These are phyloP conservation scores for Macaca mulatta DNA, from an alignment of 2,113 vertebrate species.

Conservation along the genomic window DNA sequence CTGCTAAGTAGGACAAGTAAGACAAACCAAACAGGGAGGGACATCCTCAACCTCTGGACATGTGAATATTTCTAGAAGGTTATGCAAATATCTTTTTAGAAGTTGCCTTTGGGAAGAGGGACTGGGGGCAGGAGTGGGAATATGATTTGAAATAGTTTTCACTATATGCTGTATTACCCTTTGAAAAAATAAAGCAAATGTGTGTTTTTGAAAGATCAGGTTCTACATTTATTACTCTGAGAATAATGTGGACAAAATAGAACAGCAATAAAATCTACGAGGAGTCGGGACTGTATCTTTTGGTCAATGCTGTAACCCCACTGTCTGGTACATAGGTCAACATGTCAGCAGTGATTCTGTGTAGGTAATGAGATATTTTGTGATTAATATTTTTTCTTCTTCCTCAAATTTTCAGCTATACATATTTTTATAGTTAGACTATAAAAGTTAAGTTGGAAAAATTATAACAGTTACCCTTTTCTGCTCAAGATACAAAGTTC, in stretches of 20 bases:
- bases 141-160: background rate
- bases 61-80: background rate
- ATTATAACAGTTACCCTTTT: background rate
- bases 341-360: background rate
- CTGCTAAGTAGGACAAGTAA: background rate
- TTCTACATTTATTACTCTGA: background rate
- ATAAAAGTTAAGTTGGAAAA: background rate
- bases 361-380: background rate
- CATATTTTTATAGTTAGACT: background rate
- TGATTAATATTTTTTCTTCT: background rate
- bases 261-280: background rate
- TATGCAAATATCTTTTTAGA: slow-evolving; percentile 15
- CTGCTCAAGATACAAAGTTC: background rate
- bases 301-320: background rate
- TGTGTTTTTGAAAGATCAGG: background rate
- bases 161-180: background rate
- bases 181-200: background rate
- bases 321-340: background rate
- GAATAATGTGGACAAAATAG: background rate
- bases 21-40: background rate
- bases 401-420: background rate
- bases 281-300: background rate
- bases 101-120: background rate
- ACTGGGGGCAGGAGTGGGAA: background rate
- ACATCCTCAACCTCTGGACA: background rate